Conservation (phyloP, 2,888 invertebrate species). For the Acanthacorydalis orientalis region DNA sequence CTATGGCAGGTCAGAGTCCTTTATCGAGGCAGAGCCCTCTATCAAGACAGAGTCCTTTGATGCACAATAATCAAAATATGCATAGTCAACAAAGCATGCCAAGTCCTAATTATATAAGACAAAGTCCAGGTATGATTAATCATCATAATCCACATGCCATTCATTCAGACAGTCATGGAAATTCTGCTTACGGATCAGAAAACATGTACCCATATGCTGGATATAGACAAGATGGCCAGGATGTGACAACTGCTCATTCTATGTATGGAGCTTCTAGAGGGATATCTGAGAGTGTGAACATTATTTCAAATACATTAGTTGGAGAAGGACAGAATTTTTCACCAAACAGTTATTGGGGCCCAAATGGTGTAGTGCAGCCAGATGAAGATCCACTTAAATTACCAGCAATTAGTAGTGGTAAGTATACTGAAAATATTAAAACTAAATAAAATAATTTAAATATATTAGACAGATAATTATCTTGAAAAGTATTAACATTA, state of each 20-base stretch:
- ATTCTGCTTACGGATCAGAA: not conserved
- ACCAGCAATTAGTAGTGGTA: slow-evolving; percentile 11
- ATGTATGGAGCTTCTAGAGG: not conserved
- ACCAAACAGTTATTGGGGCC: not conserved
- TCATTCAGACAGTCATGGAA: not conserved
- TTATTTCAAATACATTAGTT: not conserved
- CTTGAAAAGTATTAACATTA: not conserved
- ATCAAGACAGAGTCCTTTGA: not conserved
- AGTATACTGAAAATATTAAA: not conserved
- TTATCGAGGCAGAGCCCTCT: not conserved
- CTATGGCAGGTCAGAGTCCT: not conserved
- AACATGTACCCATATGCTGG: not conserved
- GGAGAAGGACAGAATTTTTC: not conserved
- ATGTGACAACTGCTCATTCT: not conserved
- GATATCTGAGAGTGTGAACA: not conserved
- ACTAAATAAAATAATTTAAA: not conserved
- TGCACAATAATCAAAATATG: not conserved
- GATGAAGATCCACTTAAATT: slow-evolving; percentile 23
- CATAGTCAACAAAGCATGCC: not conserved
- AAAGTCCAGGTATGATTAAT: not conserved
- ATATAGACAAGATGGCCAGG: not conserved
- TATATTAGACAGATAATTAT: not conserved
- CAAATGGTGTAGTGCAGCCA: not conserved
- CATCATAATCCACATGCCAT: not conserved
- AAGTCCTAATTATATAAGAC: not conserved